Base-by-base conservation (phyloP, 1,140 invertebrate genomes). In the Argopecten irradians region DNA sequence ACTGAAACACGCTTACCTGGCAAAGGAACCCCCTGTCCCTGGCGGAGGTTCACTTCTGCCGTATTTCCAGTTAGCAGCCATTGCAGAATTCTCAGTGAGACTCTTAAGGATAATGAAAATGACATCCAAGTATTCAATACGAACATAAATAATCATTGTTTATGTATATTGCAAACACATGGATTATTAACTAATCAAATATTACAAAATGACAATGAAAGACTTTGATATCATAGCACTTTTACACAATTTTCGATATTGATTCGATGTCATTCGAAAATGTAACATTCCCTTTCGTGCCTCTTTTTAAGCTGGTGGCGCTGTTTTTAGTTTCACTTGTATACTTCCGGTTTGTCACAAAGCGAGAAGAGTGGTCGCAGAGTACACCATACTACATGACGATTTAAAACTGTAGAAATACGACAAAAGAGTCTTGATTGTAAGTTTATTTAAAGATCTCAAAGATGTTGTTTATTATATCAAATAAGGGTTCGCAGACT, bases 61-160 rank as follows among this genome's bases (percentile, higher is more conserved):
- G 55, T 71, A 71, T 28, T 71, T 71, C 55, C 22, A 71, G 55
- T 71, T 71, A n/a, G 55, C 55, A 71, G 55, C 55, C 55, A 71
- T 71, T 71, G 55, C 55, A 71, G n/a, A 39, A 71, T 11, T 71
- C 22, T 71, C n/a, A 46, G 9, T 46, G 43, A 46, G 14, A 19
- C 43, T 2, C 28, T 1, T 16, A 71, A n/a, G 55, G 22, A 11
- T 5, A n/a, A 0, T 5, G 5, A 71, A 71, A 71, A 71, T 71
- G 55, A n/a, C 22, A n/a, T n/a, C 55, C 55, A n/a, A 28, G 22
- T 8, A 7, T 3, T 28, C 55, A 7, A 71, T 0, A 71, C 22
- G 5, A 28, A 71, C n/a, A n/a, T n/a, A n/a, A n/a, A n/a, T n/a
- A n/a, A n/a, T n/a, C n/a, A n/a, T n/a, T n/a, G n/a, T n/a, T n/a